phyloP scores from a whole-genome alignment of 2,888 invertebrate genomes.

The Bembecia ichneumoniformis region DNA sequence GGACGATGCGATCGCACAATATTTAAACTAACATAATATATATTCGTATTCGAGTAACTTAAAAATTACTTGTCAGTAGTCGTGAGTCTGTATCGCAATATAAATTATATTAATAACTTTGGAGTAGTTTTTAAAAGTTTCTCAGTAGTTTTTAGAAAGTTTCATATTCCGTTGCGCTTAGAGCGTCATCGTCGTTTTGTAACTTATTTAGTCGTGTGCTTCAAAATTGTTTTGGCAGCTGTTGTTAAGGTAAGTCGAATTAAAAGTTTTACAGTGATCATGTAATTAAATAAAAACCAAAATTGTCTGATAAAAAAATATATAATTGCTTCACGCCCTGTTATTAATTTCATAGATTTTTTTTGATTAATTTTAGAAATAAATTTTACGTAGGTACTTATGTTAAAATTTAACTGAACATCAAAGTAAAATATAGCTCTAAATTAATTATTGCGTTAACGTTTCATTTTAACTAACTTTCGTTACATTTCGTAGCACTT shows the following conservation, averaged over 20 bases:
- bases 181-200: slow-evolving; percentile 15
- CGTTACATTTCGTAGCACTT: too few species aligned
- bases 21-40: slow-evolving; percentile 16
- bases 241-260: slow-evolving; percentile 35
- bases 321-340: not conserved
- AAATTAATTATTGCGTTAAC: too few species aligned
- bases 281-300: too few species aligned
- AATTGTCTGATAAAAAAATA: not conserved
- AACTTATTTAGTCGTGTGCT: slow-evolving; percentile 22
- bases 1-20: slow-evolving; percentile 18
- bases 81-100: slow-evolving; percentile 29
- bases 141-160: slow-evolving; percentile 21
- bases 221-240: slow-evolving; percentile 11
- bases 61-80: slow-evolving; percentile 7
- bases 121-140: slow-evolving; percentile 17
- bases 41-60: slow-evolving; percentile 3
- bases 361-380: too few species aligned
- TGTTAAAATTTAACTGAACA: too few species aligned
- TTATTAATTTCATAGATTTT: too few species aligned
- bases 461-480: too few species aligned
- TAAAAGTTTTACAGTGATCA: not conserved
- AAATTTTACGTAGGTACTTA: too few species aligned
- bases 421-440: too few species aligned
- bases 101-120: slow-evolving; percentile 7
- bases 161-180: not conserved